Evolutionary conservation across 53 echinoderm and acorn worm genomes (phyloP).

Genomic region (Holothuria leucospilota): DNA sequence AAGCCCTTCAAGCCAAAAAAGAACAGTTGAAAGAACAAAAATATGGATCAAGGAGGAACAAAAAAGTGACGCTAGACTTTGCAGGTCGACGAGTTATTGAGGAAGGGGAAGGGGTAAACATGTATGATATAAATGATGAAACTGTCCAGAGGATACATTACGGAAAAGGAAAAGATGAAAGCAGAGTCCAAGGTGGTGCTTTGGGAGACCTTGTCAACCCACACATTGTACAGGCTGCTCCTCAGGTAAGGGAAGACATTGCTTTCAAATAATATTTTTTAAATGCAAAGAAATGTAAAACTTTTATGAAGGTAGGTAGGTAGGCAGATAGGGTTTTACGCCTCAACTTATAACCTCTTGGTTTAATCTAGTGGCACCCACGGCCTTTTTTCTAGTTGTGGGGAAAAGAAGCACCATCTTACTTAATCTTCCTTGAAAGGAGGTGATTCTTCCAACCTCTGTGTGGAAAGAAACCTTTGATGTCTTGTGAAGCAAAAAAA

Average conservation of each 20-base stretch:
- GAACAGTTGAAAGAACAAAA: slow-evolving; percentile 73
- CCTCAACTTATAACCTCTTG: no score
- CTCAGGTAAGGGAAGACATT: slow-evolving; percentile 71
- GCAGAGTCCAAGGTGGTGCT: slow-evolving; percentile 2
- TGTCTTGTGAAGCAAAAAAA: no score
- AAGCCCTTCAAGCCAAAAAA: slow-evolving; percentile 68
- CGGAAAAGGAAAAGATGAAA: slow-evolving; percentile 57
- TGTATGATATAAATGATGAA: slow-evolving; percentile 93
- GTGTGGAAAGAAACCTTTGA: no score
- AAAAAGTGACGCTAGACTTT: slow-evolving; percentile 94
- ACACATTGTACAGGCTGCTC: slow-evolving; percentile 67
- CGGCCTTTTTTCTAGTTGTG: no score
- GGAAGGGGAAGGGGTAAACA: slow-evolving; percentile 66
- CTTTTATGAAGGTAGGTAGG: no score
- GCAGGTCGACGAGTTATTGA: slow-evolving; percentile 88
- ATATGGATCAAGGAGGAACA: slow-evolving; percentile 86
- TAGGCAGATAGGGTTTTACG: no score
- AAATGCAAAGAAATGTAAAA: not conserved
- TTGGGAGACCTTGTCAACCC: slow-evolving; percentile 80
- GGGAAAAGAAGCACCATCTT: no score
- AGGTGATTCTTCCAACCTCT: no score
- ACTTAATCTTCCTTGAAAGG: no score
- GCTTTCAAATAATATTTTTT: no score
- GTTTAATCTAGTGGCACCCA: no score
- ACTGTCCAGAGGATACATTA: slow-evolving; percentile 86